A percentile compares a stretch with the other conserved stretches of the same genome.
These are phyloP conservation scores for Pseudochirops cupreus DNA, from an alignment of 2,797 vertebrate genomes.

Conservation along the genomic window DNA sequence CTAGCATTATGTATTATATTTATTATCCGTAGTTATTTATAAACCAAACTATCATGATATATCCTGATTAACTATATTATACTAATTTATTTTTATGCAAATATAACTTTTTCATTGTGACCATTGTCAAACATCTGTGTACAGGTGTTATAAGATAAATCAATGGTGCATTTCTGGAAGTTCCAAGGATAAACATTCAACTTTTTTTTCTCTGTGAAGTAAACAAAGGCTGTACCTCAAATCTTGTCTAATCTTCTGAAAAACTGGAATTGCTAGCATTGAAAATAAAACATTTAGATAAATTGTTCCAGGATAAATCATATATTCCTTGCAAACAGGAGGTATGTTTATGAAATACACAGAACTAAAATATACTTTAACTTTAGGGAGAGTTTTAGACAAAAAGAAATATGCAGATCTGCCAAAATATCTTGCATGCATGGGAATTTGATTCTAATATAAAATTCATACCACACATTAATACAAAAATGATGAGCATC, in stretches of 20 bases:
- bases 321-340: neutral
- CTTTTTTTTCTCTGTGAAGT: neutral
- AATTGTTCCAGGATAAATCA: neutral
- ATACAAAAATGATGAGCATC: neutral
- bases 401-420: neutral
- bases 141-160: neutral
- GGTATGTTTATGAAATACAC: neutral
- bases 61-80: neutral
- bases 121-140: neutral
- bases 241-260: neutral
- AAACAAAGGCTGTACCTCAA: neutral
- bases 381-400: neutral
- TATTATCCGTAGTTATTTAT: neutral
- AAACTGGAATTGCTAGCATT: neutral
- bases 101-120: neutral
- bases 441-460: neutral
- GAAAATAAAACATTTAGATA: neutral
- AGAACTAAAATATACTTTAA: neutral
- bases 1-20: neutral
- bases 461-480: neutral
- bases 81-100: neutral
- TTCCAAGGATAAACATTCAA: neutral
- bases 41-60: neutral
- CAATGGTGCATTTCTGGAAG: neutral
- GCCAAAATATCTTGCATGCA: neutral